Evolutionary conservation across 2,888 invertebrate genomes (phyloP), one percentile per base, ranked within the genome.

Genomic region (Spatulosminthurus flaviceps): DNA sequence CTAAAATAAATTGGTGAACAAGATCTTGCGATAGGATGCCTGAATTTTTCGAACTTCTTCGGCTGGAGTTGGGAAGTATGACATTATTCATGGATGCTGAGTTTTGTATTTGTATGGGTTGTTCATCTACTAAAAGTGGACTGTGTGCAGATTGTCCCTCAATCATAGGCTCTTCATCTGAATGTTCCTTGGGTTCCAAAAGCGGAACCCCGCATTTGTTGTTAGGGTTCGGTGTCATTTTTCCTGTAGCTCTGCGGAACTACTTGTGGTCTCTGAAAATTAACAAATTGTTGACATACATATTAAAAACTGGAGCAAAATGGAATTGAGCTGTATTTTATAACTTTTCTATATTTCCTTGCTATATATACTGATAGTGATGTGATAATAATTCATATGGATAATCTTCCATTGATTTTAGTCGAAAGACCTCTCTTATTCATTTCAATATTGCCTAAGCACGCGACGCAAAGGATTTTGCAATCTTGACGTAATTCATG

Each of bases 1-100:
- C 78, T 69, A 83, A 64, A 16, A 80, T 79, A 76, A 83, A 79
- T 64, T 81, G 74, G 24, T 81, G 79, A 1, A 82, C 67, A 16
- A 79, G 71, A n/a, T 81, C 74, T 66, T 71, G 77, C 29, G 70
- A 69, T 21, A 61, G 79, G 41, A 61, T 76, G 13, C 29, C 73
- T n/a, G 75, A 78, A 13, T 29, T 61, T 21, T 60, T 79, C 9
- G 74, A 79, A 26, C 66, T 64, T n/a, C 64, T 64, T 34, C 76
- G n/a, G 29, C 76, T 76, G n/a, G 73, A 74, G 42, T 21, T 60
- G 34, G 22, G 73, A 41, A 75, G 28, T 1, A 16, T 24, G 24
- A 64, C 19, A 60, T 67, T 69, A 26, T 41, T 28, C 21, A 64
- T 42, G 19, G 76, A 76, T 0, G n/a, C 4, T 22, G 75, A 64